Evolutionary conservation across 1,140 invertebrate genomes (phyloP).

Genomic region (Penaeus chinensis): DNA sequence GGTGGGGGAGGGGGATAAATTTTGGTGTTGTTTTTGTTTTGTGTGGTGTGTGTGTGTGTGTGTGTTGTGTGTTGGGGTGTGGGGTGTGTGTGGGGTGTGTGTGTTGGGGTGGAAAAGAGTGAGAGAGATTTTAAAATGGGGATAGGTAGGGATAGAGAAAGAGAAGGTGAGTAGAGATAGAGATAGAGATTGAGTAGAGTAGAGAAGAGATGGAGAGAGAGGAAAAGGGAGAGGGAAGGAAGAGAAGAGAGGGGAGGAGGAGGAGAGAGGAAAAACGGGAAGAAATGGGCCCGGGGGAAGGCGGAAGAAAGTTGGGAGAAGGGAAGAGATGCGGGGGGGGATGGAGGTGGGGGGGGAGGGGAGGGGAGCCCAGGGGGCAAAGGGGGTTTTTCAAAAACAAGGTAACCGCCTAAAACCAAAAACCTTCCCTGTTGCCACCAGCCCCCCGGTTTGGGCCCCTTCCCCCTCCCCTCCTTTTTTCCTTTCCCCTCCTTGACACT

Average conservation of each 20-base stretch:
- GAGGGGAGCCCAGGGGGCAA: not conserved
- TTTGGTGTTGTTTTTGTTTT: too few species aligned
- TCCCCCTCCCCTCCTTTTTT: not conserved
- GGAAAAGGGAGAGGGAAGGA: not conserved
- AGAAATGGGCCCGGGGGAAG: not conserved
- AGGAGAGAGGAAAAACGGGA: not conserved
- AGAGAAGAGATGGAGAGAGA: not conserved
- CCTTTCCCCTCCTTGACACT: not conserved
- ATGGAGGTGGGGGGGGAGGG: not conserved
- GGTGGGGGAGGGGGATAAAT: too few species aligned
- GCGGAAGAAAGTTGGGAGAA: not conserved
- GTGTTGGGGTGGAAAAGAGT: not conserved
- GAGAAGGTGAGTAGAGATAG: not conserved
- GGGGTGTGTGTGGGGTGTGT: too few species aligned
- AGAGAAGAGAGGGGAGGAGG: constrained; percentile 8
- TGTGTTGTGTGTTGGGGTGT: too few species aligned
- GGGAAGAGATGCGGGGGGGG: not conserved
- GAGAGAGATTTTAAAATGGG: too few species aligned
- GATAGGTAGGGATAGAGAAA: not conserved
- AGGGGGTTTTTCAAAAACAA: not conserved
- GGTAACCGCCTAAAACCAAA: not conserved
- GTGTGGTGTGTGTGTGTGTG: too few species aligned
- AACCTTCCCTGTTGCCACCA: too few species aligned
- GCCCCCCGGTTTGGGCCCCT: too few species aligned
- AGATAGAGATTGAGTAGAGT: not conserved